Evolutionary conservation across 2,888 invertebrate genomes (phyloP), one percentile per base, ranked within the genome.

Genomic region (Gastrophysa polygoni): DNA sequence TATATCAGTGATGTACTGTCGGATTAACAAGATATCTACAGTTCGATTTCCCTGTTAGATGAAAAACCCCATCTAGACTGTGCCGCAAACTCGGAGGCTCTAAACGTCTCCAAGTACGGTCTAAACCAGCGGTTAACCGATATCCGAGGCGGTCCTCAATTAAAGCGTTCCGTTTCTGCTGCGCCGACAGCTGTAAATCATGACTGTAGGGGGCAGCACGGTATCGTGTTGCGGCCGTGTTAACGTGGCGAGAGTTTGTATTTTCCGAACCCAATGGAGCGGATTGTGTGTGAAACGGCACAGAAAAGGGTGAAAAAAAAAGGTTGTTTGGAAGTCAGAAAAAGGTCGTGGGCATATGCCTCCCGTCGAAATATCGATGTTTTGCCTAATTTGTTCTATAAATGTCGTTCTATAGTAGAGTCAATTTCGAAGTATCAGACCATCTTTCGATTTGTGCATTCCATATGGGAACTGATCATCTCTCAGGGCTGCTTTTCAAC

Each of bases 131-230:
- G 63, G 55, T 58, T 63, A 63, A 63, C 63, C 63, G 63, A 63
- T 63, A 63, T 62, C 59, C 59, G 51, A 34, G 58, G 51, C 48
- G 46, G 59, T 63, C 63, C 59, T 59, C 63, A 63, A 63, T 63
- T 63, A 63, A 59, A 59, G 55, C 61, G 47, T 58, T 55, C 55
- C 51, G 58, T 32, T 63, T 59, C 14, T 38, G 24, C 24, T 24
- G 11, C 11, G 38, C 14, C 47, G 59, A 49, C 48, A 49, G 59
- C 51, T 54, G 59, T 59, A 59, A 59, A 59, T 59, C 59, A 59
- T 59, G 63, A 56, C 59, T 43, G 55, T 58, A 63, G 50, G 59
- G 58, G 62, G 62, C 62, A 58, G 50, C 50, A 32, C 28, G 57
- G 55, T 63, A 59, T 59, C 63, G 38, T 58, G 63, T 59, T 59